Conservation (phyloP, 2,888 invertebrate genomes). For the Drosophila tanythrix region DNA sequence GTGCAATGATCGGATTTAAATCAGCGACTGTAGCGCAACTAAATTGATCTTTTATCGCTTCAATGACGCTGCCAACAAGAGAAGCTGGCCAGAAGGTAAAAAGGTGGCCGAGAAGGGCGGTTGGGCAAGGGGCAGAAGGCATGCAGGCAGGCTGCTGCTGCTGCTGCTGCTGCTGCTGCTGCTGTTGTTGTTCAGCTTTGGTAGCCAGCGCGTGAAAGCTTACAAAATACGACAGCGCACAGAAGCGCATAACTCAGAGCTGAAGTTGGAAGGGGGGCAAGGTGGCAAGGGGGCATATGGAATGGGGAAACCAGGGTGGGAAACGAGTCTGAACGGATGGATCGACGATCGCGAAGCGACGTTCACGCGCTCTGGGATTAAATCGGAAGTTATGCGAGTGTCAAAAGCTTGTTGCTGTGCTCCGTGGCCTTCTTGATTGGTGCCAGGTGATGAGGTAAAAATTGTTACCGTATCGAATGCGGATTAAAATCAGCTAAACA, state of each 20-base stretch:
- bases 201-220: slow-evolving; percentile 78
- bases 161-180: background rate
- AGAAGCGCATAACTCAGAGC: slow-evolving; percentile 74
- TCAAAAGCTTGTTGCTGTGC: slow-evolving; percentile 59
- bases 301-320: background rate
- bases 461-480: slow-evolving; percentile 83
- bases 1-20: slow-evolving; percentile 84
- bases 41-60: slow-evolving; percentile 84
- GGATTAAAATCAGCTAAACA: slow-evolving; percentile 82
- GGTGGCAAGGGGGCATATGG: background rate
- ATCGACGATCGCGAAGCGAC: slow-evolving; percentile 47
- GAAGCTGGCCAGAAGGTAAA: background rate
- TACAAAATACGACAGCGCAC: slow-evolving; percentile 79
- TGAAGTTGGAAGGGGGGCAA: background rate
- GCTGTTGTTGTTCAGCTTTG: slow-evolving; percentile 44
- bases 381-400: slow-evolving; percentile 81
- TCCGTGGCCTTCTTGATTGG: slow-evolving; percentile 46
- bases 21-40: slow-evolving; percentile 83
- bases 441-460: slow-evolving; percentile 76
- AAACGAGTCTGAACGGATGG: slow-evolving; percentile 38
- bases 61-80: slow-evolving; percentile 56
- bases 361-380: slow-evolving; percentile 76
- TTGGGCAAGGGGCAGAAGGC: background rate
- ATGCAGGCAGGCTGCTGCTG: background rate
- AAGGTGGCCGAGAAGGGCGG: background rate